A percentile compares a stretch with the other conserved stretches of the same genome.
Evolutionary conservation across 2,113 vertebrate species (phyloP).

Genomic region (Accipiter cooperii): DNA sequence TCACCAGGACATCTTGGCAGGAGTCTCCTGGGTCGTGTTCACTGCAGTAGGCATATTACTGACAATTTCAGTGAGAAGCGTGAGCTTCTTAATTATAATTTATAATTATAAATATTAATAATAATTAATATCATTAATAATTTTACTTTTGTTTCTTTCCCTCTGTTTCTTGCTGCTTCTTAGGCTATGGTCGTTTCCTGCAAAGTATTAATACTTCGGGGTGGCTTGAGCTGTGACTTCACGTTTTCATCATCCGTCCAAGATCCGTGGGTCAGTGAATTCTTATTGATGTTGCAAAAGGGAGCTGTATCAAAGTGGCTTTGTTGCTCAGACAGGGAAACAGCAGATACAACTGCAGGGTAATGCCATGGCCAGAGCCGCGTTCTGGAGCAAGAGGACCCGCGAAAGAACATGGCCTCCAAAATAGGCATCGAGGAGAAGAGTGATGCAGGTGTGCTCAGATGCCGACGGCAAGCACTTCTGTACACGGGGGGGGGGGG

Average conservation of each 20-base stretch:
- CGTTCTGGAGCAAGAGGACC: background rate
- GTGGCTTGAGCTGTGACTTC: background rate
- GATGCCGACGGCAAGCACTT: background rate
- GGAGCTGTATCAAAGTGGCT: background rate
- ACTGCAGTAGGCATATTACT: background rate
- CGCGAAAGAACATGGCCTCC: fast-evolving
- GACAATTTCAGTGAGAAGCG: background rate
- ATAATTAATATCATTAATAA: background rate
- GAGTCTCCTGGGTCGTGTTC: background rate
- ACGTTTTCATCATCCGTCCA: background rate
- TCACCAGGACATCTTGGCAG: background rate
- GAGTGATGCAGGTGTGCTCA: background rate
- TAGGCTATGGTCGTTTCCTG: background rate
- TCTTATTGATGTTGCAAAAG: background rate
- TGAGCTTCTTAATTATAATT: background rate
- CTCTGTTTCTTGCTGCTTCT: background rate
- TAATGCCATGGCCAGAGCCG: background rate
- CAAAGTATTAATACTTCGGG: background rate
- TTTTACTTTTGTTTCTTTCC: background rate
- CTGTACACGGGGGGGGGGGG: background rate
- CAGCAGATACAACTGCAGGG: background rate
- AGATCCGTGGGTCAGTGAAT: background rate
- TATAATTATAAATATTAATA: too few species aligned
- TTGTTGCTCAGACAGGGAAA: background rate
- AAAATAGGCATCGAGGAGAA: background rate